phyloP scores from a whole-genome alignment of 1,140 invertebrate genomes.

The Cepaea nemoralis region DNA sequence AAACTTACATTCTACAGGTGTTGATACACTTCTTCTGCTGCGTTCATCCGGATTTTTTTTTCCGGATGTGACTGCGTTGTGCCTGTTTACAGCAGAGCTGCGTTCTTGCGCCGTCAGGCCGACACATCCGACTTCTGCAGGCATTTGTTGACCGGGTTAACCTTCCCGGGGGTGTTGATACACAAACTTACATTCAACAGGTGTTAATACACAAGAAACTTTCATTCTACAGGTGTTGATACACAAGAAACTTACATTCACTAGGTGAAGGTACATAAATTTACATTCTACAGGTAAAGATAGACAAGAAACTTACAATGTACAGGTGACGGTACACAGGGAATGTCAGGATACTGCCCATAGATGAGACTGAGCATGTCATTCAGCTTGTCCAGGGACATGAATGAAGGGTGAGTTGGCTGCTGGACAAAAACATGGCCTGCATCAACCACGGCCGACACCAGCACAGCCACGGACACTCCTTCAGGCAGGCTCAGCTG shows the following conservation, averaged over 20 bases:
- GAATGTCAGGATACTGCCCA: constrained; percentile 70
- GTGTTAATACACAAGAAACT: constrained; percentile 74
- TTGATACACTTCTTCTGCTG: too few relatives aligned
- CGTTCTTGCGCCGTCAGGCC: too few relatives aligned
- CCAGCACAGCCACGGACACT: constrained; percentile 91
- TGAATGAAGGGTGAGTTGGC: constrained; percentile 91
- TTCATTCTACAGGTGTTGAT: too few relatives aligned
- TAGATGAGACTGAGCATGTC: constrained; percentile 75
- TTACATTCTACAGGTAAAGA: neutral
- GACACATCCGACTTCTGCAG: too few relatives aligned
- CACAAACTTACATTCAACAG: constrained; percentile 47
- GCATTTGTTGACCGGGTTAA: too few relatives aligned
- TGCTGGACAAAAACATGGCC: constrained; percentile 93
- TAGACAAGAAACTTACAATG: constrained; percentile 71
- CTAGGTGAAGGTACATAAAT: too few relatives aligned
- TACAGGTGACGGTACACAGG: constrained; percentile 74
- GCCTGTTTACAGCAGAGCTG: too few relatives aligned
- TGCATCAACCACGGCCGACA: constrained; percentile 86
- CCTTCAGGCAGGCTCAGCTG: constrained; percentile 88
- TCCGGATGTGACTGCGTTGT: too few relatives aligned
- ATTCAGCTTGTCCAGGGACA: constrained; percentile 83
- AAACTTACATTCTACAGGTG: too few relatives aligned
- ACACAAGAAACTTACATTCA: constrained; percentile 4
- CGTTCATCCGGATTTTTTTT: too few relatives aligned
- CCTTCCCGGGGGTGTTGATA: too few relatives aligned